Evolutionary conservation across 2,113 vertebrate species (phyloP).

Genomic region (Tautogolabrus adspersus): DNA sequence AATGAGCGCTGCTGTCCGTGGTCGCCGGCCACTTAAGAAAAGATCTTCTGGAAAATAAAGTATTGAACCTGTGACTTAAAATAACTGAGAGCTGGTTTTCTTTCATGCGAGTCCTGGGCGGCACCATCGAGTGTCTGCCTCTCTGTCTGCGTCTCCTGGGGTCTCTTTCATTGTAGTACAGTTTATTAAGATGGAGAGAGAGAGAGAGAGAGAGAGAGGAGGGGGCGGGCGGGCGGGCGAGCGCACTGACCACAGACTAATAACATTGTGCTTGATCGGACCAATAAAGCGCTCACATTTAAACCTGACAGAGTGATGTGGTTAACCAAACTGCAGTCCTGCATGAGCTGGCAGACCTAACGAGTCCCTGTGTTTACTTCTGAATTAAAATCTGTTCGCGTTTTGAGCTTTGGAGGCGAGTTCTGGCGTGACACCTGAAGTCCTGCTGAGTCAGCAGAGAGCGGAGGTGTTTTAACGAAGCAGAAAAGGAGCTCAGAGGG

Average conservation of each 20-base stretch:
- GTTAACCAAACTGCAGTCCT: not conserved
- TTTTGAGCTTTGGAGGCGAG: slow-evolving; percentile 9
- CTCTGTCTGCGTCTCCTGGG: slow-evolving; percentile 58
- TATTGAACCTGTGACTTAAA: slow-evolving; percentile 27
- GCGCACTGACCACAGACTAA: slow-evolving; percentile 37
- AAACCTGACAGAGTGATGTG: slow-evolving; percentile 46
- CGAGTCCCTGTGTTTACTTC: slow-evolving; percentile 20
- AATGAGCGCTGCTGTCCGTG: too few relatives aligned
- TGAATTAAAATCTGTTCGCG: not conserved
- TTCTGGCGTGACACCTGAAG: not conserved
- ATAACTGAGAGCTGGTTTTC: slow-evolving; percentile 34
- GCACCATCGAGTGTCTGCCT: slow-evolving; percentile 53
- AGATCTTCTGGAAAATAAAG: not conserved
- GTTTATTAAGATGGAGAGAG: slow-evolving; percentile 32
- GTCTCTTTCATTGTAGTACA: slow-evolving; percentile 55
- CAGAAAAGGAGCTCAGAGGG: slow-evolving; percentile 14
- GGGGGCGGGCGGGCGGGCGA: slow-evolving; percentile 12
- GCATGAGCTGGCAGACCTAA: too few relatives aligned
- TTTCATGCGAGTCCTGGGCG: slow-evolving; percentile 53
- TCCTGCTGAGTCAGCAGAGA: slow-evolving; percentile 12
- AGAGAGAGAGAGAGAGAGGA: not conserved
- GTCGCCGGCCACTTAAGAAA: too few relatives aligned
- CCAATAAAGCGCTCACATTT: slow-evolving; percentile 15
- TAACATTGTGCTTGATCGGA: slow-evolving; percentile 33
- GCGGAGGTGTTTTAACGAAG: slow-evolving; percentile 7